phyloP scores from a whole-genome alignment of 2,113 vertebrate species.

The Myotis yumanensis region DNA sequence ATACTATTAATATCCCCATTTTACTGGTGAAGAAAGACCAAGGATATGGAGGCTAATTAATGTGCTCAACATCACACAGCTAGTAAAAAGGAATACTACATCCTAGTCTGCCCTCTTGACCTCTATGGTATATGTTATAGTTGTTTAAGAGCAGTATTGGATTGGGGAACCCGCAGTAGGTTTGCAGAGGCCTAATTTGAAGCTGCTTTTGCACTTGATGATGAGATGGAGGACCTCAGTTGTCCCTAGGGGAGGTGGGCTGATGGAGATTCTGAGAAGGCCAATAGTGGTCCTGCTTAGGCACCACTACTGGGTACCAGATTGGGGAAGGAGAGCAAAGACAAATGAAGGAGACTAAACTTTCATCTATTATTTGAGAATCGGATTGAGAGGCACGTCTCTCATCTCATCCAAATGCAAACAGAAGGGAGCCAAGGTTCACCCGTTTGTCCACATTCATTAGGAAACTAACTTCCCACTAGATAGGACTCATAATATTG shows the following conservation, averaged over 20 bases:
- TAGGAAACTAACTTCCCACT: constrained; percentile 61
- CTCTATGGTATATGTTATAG: neutral
- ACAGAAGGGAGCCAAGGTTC: constrained; percentile 21
- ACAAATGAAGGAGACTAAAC: neutral
- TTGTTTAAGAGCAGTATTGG: neutral
- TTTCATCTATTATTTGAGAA: constrained; percentile 45
- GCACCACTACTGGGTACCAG: neutral
- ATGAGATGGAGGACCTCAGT: neutral
- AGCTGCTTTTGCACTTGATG: neutral
- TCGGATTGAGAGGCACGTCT: neutral
- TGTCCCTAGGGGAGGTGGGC: neutral
- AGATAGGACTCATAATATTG: neutral
- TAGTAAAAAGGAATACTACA: neutral
- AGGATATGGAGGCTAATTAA: neutral
- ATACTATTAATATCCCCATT: neutral
- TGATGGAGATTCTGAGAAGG: neutral
- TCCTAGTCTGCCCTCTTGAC: neutral
- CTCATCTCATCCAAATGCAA: constrained; percentile 21
- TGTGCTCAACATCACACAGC: neutral
- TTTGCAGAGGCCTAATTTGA: neutral
- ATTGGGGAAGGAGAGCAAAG: neutral
- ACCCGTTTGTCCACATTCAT: constrained; percentile 31
- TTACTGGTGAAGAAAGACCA: neutral
- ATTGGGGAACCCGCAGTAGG: neutral
- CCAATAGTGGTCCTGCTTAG: neutral